Evolutionary conservation across 2,888 invertebrate genomes (phyloP), one percentile per base, ranked within the genome.

Genomic region (Campoplex capitator): DNA sequence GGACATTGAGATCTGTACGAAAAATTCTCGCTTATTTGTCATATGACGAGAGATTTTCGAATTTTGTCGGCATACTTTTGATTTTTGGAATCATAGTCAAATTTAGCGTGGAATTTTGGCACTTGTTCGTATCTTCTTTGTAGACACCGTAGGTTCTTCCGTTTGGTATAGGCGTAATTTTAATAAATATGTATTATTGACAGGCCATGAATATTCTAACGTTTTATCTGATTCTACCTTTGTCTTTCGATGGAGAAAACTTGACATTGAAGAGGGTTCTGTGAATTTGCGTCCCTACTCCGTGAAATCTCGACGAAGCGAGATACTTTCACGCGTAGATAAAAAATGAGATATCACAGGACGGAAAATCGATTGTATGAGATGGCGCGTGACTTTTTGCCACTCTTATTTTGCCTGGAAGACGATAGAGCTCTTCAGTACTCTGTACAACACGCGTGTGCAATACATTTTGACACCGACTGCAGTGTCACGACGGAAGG

Each of bases 311-410:
- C 80, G 51, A 71, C 13, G 48, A 32, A 65, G 48, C 42, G 9
- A 28, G 28, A 62, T 58, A 45, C 8, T 73, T 80, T 38, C 32
- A 65, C 32, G 65, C 35, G 8, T 8, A 32, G 51, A 71, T 51
- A 65, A 76, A 62, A 76, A 70, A 38, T 38, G 76, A 83, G 38
- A 62, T 48, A 83, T 58, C 58, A 38, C 23, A 62, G 51, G 28
- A 51, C 6, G 67, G n/a, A 75, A 75, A 78, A 75, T 82, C 75
- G 82, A 82, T 82, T 28, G 54, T n/a, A 68, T 6, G 38, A 68
- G 45, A 68, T 56, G 54, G 54, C 54, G 68, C 62, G 65, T 23
- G 67, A 58, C 45, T 56, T 56, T 70, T 32, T 28, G 0, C 56
- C 45, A 38, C n/a, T 38, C 35, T 38, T 65, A 38, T 18, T 54